Conservation (phyloP, 2,888 invertebrate genomes). For the Steinernema scapterisci region DNA sequence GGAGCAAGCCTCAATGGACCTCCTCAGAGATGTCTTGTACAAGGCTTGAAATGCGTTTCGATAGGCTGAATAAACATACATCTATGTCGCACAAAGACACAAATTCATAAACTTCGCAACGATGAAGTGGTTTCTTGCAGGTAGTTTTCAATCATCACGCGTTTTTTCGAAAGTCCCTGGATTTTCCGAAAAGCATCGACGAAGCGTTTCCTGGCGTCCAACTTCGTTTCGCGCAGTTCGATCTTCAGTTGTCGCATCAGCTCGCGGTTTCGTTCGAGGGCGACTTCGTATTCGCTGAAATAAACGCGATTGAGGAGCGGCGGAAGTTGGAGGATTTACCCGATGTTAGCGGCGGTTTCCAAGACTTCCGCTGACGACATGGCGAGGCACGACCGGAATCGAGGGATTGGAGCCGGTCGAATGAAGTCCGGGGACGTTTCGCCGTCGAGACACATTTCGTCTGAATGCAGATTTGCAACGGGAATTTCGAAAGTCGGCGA, state of each 20-base stretch:
- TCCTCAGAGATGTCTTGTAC: constrained; percentile 57
- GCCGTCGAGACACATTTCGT: too few species aligned
- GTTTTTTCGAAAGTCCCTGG: not conserved
- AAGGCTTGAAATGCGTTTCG: constrained; percentile 23
- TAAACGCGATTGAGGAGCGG: not conserved
- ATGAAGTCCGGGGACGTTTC: too few species aligned
- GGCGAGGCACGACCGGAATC: not conserved
- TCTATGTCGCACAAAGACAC: not conserved
- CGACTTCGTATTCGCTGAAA: not conserved
- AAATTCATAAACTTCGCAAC: not conserved
- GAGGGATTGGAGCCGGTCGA: too few species aligned
- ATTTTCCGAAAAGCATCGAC: not conserved
- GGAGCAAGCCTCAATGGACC: constrained; percentile 52
- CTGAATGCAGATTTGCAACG: too few species aligned
- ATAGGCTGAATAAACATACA: not conserved
- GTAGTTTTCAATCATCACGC: not conserved
- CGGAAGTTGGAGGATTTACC: not conserved
- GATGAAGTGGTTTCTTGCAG: not conserved
- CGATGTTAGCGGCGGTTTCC: not conserved
- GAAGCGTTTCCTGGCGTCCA: not conserved
- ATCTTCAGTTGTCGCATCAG: not conserved
- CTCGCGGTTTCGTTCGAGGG: not conserved
- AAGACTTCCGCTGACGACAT: not conserved
- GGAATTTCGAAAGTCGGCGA: too few species aligned
- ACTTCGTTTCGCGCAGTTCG: not conserved